Evolutionary conservation across 1,140 invertebrate genomes (phyloP).

Genomic region (Ectropis grisescens): DNA sequence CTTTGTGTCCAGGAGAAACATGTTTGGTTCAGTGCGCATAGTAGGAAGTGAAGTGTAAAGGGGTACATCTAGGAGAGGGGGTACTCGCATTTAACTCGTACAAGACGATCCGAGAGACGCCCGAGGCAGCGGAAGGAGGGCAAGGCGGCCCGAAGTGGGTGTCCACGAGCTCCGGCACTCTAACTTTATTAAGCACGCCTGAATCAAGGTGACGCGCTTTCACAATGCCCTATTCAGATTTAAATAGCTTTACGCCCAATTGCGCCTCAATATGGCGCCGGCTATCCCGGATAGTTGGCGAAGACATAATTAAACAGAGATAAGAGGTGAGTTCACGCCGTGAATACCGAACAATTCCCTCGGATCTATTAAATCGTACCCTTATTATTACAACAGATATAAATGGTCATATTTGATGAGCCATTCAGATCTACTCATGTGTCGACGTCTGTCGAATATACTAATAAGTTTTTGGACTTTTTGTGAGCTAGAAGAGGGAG

Average conservation of each 20-base stretch:
- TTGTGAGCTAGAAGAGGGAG: too few species aligned
- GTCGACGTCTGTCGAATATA: too few species aligned
- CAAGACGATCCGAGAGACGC: constrained; percentile 28
- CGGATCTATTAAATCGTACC: too few species aligned
- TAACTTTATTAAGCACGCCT: constrained; percentile 61
- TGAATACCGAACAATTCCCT: too few species aligned
- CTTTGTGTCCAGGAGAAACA: constrained; percentile 14
- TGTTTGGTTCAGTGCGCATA: constrained; percentile 18
- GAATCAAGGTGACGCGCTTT: constrained; percentile 63
- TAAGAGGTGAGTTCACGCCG: constrained; percentile 33
- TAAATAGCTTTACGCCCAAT: constrained; percentile 69
- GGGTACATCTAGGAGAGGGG: constrained; percentile 5
- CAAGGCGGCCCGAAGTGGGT: constrained; percentile 18
- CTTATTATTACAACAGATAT: too few species aligned
- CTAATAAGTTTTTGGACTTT: too few species aligned
- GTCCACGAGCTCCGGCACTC: constrained; percentile 38
- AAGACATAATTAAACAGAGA: constrained; percentile 58
- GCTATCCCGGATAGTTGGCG: constrained; percentile 42
- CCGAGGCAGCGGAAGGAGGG: constrained; percentile 16
- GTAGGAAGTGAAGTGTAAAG: constrained; percentile 18
- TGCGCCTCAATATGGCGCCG: constrained; percentile 61
- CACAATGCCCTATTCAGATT: constrained; percentile 67
- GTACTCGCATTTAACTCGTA: constrained; percentile 27
- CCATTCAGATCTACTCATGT: too few species aligned
- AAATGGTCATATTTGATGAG: too few species aligned